These are phyloP conservation scores for Drosophila imparisetae DNA, from an alignment of 2,888 invertebrate genomes.

Conservation along the genomic window DNA sequence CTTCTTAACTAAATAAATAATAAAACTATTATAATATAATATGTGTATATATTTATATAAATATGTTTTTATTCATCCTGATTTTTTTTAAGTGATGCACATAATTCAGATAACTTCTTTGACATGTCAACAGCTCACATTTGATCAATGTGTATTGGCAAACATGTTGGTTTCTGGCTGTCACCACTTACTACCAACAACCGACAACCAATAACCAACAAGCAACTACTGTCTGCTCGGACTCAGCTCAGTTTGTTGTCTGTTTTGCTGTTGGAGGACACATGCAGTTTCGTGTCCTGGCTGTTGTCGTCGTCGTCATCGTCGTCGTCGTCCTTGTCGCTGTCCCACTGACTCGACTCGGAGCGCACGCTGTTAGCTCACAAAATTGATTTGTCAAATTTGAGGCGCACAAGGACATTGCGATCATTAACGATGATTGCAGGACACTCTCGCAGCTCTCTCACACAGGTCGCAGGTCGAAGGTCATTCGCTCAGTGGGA, in stretches of 20 bases:
- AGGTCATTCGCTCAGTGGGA: constrained; percentile 78
- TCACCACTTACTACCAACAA: constrained; percentile 21
- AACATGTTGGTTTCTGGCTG: constrained; percentile 78
- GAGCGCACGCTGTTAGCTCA: constrained; percentile 71
- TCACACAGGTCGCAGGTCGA: constrained; percentile 41
- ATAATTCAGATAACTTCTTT: neutral
- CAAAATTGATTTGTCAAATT: constrained; percentile 77
- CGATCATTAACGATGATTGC: constrained; percentile 80
- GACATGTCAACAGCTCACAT: constrained; percentile 18
- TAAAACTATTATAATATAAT: neutral
- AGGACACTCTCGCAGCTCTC: constrained; percentile 37
- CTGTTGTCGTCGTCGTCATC: constrained; percentile 14
- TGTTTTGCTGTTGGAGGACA: neutral
- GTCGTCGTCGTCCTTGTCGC: constrained; percentile 14
- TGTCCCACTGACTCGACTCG: constrained; percentile 60
- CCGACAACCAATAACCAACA: neutral
- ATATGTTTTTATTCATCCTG: neutral
- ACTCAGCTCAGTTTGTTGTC: constrained; percentile 12
- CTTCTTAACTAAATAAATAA: neutral
- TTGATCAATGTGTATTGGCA: constrained; percentile 70
- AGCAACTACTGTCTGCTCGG: constrained; percentile 59
- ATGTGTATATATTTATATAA: neutral
- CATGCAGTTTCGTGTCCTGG: constrained; percentile 29
- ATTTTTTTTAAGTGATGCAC: neutral
- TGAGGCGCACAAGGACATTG: constrained; percentile 74